phyloP scores from a whole-genome alignment of 2,888 invertebrate species.

The Pammene aurita region DNA sequence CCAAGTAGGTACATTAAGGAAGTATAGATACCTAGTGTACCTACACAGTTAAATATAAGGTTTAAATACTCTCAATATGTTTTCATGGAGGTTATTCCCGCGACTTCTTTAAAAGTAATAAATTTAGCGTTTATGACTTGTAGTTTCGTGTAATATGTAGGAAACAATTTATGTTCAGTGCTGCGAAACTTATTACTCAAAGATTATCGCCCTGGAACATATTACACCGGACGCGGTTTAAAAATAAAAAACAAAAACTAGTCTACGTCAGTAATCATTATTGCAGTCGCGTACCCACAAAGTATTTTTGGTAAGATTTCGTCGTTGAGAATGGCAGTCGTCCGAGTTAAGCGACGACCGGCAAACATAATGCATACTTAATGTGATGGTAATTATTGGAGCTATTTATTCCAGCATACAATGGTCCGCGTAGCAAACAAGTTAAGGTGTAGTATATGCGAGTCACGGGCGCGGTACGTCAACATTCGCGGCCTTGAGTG shows the following conservation, averaged over 20 bases:
- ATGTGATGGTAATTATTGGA: conserved; percentile 50
- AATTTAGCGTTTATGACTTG: background rate
- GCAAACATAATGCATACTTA: conserved; percentile 33
- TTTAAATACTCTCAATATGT: no score
- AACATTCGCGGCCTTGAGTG: conserved; percentile 68
- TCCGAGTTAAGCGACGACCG: conserved; percentile 20
- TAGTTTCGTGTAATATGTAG: background rate
- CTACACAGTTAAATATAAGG: no score
- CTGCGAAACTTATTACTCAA: no score
- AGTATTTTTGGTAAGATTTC: conserved; percentile 19
- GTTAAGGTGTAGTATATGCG: conserved; percentile 62
- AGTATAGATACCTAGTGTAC: no score
- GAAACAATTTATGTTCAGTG: background rate
- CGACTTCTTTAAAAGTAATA: no score
- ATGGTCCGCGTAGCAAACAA: conserved; percentile 58
- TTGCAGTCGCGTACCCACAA: conserved; percentile 8
- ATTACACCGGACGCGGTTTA: conserved; percentile 1
- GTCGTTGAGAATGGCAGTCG: conserved; percentile 19
- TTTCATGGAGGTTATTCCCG: no score
- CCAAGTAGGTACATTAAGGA: no score
- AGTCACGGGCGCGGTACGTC: conserved; percentile 71
- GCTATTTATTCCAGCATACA: conserved; percentile 65
- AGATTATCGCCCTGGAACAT: conserved; percentile 2
- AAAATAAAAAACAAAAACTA: conserved; percentile 9
- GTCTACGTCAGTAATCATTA: conserved; percentile 15